phyloP scores from a whole-genome alignment of 1,140 invertebrate species.

The Caerostris extrusa region DNA sequence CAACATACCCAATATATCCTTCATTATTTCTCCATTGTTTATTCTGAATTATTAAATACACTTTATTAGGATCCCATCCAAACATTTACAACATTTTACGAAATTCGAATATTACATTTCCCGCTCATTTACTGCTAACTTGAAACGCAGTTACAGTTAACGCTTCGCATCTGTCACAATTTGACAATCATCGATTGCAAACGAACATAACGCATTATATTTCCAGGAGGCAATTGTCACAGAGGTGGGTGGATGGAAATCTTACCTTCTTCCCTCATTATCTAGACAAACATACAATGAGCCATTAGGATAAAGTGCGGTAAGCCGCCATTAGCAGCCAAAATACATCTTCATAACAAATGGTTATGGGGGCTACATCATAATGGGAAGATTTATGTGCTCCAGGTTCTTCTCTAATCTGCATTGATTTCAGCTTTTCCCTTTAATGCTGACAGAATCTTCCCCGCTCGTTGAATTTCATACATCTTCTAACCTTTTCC shows the following conservation, averaged over 20 bases:
- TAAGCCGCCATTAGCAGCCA: constrained; percentile 70
- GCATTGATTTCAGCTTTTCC: constrained; percentile 73
- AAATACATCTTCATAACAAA: constrained; percentile 77
- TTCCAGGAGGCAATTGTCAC: constrained; percentile 11
- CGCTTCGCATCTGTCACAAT: neutral
- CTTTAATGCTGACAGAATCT: constrained; percentile 58
- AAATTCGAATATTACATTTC: too few relatives aligned
- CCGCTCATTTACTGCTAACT: too few relatives aligned
- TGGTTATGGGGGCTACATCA: constrained; percentile 73
- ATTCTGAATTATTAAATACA: too few relatives aligned
- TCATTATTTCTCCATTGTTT: too few relatives aligned
- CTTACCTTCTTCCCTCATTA: constrained; percentile 53
- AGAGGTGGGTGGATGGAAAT: neutral
- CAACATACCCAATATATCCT: too few relatives aligned
- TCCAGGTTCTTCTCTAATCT: constrained; percentile 66
- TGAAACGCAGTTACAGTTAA: neutral
- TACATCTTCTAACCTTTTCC: constrained; percentile 6
- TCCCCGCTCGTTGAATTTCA: neutral
- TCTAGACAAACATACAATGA: constrained; percentile 66
- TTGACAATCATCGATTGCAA: constrained; percentile 38
- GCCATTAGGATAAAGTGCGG: constrained; percentile 72
- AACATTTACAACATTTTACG: too few relatives aligned
- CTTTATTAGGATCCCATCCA: too few relatives aligned
- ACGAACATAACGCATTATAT: constrained; percentile 16
- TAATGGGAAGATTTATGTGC: constrained; percentile 76